These are phyloP conservation scores for Leptoclinus maculatus DNA, from an alignment of 2,797 vertebrate genomes.

Conservation along the genomic window DNA sequence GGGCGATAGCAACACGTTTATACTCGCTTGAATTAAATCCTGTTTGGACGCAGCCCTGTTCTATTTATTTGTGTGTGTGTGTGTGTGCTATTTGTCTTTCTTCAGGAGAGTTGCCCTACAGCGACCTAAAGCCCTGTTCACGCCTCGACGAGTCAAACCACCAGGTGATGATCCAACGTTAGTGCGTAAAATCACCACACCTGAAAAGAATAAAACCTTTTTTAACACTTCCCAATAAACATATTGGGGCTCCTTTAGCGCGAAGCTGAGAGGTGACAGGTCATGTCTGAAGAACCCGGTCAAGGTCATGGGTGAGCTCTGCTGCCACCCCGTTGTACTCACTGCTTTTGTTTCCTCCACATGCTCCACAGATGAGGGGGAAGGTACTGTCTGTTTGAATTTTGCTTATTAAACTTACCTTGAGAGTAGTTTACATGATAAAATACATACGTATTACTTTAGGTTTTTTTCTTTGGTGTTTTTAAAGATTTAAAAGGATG, in stretches of 20 bases:
- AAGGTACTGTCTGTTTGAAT: conserved; percentile 61
- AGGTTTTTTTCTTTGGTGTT: conserved; percentile 31
- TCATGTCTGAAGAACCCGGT: conserved; percentile 44
- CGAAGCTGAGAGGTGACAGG: conserved; percentile 41
- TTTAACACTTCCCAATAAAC: conserved; percentile 57
- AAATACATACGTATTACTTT: conserved; percentile 25
- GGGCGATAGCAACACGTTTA: not conserved
- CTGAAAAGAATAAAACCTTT: conserved; percentile 50
- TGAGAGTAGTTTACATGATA: conserved; percentile 28
- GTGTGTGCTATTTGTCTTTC: not conserved
- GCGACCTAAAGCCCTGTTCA: conserved; percentile 71
- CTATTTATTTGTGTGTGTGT: not conserved
- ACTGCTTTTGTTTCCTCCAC: conserved; percentile 66
- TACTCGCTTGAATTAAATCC: not conserved
- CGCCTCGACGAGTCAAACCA: conserved; percentile 48
- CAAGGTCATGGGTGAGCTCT: conserved; percentile 34
- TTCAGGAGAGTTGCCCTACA: conserved; percentile 75
- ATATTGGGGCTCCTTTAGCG: conserved; percentile 21
- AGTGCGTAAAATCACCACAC: conserved; percentile 52
- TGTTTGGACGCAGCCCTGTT: not conserved
- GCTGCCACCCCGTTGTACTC: conserved; percentile 35
- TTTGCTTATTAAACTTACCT: conserved; percentile 33
- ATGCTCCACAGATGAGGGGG: conserved; percentile 73
- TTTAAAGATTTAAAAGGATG: conserved; percentile 39
- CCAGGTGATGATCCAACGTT: conserved; percentile 59